Percentiles rank a stretch among this genome's conserved stretches.
These are phyloP conservation scores for Cyanistes caeruleus DNA, from an alignment of 2,113 vertebrate genomes.

Conservation along the genomic window DNA sequence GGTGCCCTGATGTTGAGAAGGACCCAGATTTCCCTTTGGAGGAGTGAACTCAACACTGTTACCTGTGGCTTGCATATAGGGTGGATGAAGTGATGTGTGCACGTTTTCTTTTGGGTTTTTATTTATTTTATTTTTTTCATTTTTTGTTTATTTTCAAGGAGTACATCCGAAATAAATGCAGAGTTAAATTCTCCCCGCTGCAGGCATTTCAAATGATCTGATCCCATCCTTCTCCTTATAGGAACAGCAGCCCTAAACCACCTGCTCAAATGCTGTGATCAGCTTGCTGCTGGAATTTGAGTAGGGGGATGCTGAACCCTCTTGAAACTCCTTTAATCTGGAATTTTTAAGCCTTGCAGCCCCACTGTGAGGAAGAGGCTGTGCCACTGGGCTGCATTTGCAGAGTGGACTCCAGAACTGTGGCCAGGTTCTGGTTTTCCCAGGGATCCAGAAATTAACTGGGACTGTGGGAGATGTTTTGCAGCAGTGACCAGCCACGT, in stretches of 20 bases:
- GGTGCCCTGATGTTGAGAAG: background rate
- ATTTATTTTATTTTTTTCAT: background rate
- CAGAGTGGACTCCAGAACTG: background rate
- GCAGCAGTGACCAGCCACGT: background rate
- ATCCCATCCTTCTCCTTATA: background rate
- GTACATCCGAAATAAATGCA: background rate
- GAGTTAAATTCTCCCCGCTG: background rate
- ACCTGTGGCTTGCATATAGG: background rate
- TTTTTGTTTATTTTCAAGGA: background rate
- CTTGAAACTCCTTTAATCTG: background rate
- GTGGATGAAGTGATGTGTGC: background rate
- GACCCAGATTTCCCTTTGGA: background rate
- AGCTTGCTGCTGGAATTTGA: background rate
- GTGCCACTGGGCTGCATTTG: background rate
- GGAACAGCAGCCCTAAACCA: background rate
- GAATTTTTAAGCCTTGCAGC: background rate
- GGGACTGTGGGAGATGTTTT: background rate
- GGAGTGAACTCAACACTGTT: background rate
- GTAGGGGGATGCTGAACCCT: background rate
- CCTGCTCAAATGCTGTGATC: background rate
- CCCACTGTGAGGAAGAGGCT: background rate
- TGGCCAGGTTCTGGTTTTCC: background rate
- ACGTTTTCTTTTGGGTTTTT: accelerated
- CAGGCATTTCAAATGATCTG: background rate
- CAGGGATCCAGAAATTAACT: background rate